Conservation (phyloP, 2,113 vertebrate genomes). For the Pipa parva region DNA sequence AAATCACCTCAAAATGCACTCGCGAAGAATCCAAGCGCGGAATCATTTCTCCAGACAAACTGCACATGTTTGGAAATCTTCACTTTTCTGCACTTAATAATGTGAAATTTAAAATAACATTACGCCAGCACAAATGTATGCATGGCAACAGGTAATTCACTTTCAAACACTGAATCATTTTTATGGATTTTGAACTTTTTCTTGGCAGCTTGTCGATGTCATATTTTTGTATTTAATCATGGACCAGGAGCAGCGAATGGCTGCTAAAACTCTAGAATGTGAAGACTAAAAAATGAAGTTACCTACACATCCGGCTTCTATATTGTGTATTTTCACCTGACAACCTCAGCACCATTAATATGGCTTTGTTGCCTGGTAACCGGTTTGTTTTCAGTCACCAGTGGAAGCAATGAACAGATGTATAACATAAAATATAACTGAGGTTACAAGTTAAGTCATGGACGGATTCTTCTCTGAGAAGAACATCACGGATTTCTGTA, state of each 20-base stretch:
- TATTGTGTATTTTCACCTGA: no score
- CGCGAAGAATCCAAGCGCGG: background rate
- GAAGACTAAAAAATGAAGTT: background rate
- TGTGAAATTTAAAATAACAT: constrained; percentile 8
- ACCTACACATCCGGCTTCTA: no score
- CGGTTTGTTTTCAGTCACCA: no score
- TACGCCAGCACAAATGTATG: constrained; percentile 5
- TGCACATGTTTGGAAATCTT: background rate
- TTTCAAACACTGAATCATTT: constrained; percentile 23
- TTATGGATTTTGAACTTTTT: constrained; percentile 16
- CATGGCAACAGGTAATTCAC: constrained; percentile 23
- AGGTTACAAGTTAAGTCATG: no score
- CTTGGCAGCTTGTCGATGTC: constrained; percentile 25
- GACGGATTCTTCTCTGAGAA: no score
- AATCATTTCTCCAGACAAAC: background rate
- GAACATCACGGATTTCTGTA: no score
- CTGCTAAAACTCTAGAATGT: constrained; percentile 7
- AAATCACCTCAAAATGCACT: background rate
- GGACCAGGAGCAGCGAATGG: constrained; percentile 12
- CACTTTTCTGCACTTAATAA: background rate
- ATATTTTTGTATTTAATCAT: constrained; percentile 29
- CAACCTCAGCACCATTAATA: no score
- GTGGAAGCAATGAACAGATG: no score
- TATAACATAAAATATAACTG: no score
- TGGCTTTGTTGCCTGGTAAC: no score